Evolutionary conservation across 1,140 invertebrate species (phyloP).

Genomic region (Octopus sinensis): DNA sequence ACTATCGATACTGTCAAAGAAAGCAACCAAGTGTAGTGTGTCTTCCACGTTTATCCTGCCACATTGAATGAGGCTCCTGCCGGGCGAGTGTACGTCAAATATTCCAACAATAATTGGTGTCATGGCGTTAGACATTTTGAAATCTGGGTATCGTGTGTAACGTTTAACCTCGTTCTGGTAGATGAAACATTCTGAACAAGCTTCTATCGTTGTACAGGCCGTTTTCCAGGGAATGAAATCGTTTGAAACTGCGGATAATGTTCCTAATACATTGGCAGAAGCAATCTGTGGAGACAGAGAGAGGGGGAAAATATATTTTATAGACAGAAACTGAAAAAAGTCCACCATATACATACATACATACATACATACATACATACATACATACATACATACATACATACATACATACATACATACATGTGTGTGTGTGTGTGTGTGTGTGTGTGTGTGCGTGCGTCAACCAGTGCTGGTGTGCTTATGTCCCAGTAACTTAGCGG

Average conservation of each 20-base stretch:
- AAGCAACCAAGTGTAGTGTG: conserved; percentile 39
- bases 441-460: too few species aligned
- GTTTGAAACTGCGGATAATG: too few species aligned
- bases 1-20: conserved; percentile 38
- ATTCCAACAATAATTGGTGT: conserved; percentile 36
- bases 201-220: conserved; percentile 39
- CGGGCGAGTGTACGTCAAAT: conserved; percentile 40
- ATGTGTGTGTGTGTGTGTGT: background rate
- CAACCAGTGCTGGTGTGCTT: too few species aligned
- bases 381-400: background rate
- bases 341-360: background rate
- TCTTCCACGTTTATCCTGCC: conserved; percentile 38
- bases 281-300: too few species aligned
- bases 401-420: background rate
- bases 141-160: conserved; percentile 27
- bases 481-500: too few species aligned
- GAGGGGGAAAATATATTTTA: too few species aligned
- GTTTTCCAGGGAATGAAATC: conserved; percentile 31
- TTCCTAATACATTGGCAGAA: too few species aligned
- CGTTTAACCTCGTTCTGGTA: conserved; percentile 34
- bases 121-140: conserved; percentile 9
- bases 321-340: too few species aligned
- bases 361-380: background rate
- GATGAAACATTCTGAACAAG: conserved; percentile 47
- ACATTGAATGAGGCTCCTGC: conserved; percentile 41